Conservation (phyloP, 64 coral and sea anemone species). For the Acropora tenuis region DNA sequence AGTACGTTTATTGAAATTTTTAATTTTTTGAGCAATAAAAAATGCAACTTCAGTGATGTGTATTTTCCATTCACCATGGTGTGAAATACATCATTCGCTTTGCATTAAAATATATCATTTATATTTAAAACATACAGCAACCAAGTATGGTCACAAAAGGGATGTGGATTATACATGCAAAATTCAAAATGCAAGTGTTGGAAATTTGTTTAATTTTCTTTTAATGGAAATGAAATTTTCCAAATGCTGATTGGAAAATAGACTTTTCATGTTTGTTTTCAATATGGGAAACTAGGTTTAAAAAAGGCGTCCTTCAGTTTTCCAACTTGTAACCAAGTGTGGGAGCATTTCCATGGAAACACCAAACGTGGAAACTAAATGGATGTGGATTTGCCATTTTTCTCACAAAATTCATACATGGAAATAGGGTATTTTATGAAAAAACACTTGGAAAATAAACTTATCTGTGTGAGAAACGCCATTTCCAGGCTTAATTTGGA, state of each 20-base stretch:
- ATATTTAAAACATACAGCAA: too few relatives aligned
- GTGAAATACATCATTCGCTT: too few relatives aligned
- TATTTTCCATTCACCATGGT: too few relatives aligned
- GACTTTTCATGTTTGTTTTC: background rate
- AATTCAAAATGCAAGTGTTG: background rate
- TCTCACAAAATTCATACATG: background rate
- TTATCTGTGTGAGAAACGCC: too few relatives aligned
- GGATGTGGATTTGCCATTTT: background rate
- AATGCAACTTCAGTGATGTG: too few relatives aligned
- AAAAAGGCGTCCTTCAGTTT: background rate
- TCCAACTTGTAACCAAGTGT: background rate
- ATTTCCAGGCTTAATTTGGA: too few relatives aligned
- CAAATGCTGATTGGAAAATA: background rate
- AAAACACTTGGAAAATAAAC: too few relatives aligned
- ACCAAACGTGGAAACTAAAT: background rate
- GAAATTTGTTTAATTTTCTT: background rate
- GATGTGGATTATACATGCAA: background rate
- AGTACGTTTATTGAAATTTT: too few relatives aligned
- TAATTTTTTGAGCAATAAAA: too few relatives aligned
- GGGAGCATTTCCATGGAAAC: background rate
- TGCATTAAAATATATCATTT: too few relatives aligned
- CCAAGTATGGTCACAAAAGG: background rate
- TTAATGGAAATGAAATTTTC: background rate
- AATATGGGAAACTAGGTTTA: background rate
- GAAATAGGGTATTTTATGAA: slow-evolving; percentile 4